phyloP scores from a whole-genome alignment of 2,797 vertebrate species.

The Pteropus rufus region DNA sequence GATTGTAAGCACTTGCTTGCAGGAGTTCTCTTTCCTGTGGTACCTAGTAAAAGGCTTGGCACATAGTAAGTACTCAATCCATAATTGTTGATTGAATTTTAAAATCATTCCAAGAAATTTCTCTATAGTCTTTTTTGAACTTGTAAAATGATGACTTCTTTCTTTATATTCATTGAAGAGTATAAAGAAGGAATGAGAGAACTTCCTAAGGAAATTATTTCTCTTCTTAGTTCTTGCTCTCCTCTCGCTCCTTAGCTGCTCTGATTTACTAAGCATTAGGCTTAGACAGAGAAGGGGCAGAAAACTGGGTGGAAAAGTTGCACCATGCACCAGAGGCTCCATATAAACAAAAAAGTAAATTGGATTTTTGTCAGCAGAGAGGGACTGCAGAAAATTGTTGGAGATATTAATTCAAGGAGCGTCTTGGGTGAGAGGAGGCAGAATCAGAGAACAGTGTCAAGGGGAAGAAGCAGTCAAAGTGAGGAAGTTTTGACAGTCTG shows the following conservation, averaged over 20 bases:
- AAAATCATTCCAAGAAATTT: conserved; percentile 2
- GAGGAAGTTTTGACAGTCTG: conserved; percentile 12
- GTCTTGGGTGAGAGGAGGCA: not conserved
- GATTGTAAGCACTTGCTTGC: not conserved
- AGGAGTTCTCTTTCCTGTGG: not conserved
- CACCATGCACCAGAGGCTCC: not conserved
- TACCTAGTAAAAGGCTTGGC: not conserved
- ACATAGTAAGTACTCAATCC: not conserved
- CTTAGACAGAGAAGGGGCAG: not conserved
- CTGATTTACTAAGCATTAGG: not conserved
- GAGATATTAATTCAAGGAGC: not conserved
- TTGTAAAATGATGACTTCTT: conserved; percentile 15
- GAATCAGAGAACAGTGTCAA: not conserved
- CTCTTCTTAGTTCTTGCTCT: not conserved
- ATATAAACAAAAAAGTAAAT: not conserved
- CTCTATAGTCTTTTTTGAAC: not conserved
- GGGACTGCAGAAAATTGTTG: conserved; percentile 23
- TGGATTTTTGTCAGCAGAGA: conserved; percentile 15
- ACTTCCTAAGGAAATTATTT: conserved; percentile 26
- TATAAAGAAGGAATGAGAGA: not conserved
- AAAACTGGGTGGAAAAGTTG: not conserved
- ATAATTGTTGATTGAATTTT: not conserved
- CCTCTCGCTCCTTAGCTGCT: not conserved
- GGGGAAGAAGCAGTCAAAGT: not conserved
- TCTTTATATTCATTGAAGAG: not conserved